phyloP scores from a whole-genome alignment of 2,113 vertebrate species.

The Heterotilapia buettikoferi region DNA sequence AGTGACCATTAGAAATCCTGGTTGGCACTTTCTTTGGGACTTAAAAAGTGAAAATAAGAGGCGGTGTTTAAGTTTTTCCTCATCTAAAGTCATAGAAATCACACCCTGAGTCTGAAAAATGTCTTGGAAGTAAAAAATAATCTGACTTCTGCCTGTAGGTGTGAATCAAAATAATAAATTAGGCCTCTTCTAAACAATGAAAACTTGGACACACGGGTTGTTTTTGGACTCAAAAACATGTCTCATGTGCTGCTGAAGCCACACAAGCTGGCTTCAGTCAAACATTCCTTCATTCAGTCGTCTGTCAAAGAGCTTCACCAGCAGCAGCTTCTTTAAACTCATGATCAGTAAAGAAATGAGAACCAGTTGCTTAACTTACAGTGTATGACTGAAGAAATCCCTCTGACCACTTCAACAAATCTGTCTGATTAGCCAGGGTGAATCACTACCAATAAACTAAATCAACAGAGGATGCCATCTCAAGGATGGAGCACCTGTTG shows the following conservation, averaged over 20 bases:
- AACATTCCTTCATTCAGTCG: neutral
- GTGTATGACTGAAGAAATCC: neutral
- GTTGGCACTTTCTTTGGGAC: neutral
- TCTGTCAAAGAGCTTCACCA: neutral
- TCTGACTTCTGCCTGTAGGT: neutral
- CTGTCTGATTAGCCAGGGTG: neutral
- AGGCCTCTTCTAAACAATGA: neutral
- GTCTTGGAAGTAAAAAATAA: neutral
- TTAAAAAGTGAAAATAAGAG: neutral
- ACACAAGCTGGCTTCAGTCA: neutral
- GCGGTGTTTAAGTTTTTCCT: neutral
- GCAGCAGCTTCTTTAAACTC: neutral
- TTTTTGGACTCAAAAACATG: neutral
- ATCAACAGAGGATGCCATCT: neutral
- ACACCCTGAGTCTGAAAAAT: neutral
- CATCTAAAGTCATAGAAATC: neutral
- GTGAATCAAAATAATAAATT: neutral
- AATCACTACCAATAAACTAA: neutral
- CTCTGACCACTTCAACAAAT: neutral
- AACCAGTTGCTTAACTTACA: neutral
- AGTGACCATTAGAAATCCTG: neutral
- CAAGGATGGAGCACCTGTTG: rapidly evolving
- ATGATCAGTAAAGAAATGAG: neutral
- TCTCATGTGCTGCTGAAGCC: neutral
- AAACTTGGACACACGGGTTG: neutral